A percentile compares a stretch with the other conserved stretches of the same genome.
Conservation (phyloP, 2,113 vertebrate genomes). For the Tragelaphus scriptus region DNA sequence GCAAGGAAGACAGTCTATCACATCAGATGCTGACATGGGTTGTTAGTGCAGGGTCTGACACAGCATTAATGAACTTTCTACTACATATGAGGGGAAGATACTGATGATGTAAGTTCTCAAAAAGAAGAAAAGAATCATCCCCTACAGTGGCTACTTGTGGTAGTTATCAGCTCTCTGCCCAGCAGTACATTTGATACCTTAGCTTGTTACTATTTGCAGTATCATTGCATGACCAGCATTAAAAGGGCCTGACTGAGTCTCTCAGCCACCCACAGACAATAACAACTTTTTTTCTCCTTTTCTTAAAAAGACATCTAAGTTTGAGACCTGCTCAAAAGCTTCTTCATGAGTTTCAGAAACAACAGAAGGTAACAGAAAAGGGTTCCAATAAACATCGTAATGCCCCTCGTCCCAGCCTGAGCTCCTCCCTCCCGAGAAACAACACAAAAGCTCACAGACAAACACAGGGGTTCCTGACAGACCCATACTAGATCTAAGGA, state of each 20-base stretch:
- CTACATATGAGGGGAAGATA: background rate
- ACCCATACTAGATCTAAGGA: slow-evolving; percentile 6
- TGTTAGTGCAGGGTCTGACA: background rate
- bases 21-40: background rate
- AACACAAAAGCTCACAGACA: slow-evolving; percentile 56
- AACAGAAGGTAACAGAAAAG: slow-evolving; percentile 71
- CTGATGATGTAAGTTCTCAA: background rate
- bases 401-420: slow-evolving; percentile 38
- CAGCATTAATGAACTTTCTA: background rate
- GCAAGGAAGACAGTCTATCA: background rate
- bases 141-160: background rate
- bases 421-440: slow-evolving; percentile 57
- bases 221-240: slow-evolving; percentile 72
- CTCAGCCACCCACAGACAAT: slow-evolving; percentile 40
- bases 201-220: slow-evolving; percentile 34
- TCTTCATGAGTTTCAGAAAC: slow-evolving; percentile 70
- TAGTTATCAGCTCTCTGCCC: slow-evolving; percentile 61
- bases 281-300: slow-evolving; percentile 54
- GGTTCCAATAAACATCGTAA: slow-evolving; percentile 55
- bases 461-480: slow-evolving; percentile 77
- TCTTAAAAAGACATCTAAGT: slow-evolving; percentile 74
- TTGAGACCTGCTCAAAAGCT: slow-evolving; percentile 92
- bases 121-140: background rate
- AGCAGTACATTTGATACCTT: slow-evolving; percentile 65
- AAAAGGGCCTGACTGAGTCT: slow-evolving; percentile 43